phyloP scores from a whole-genome alignment of 2,113 vertebrate species.

The Ivindomyrus marchei region DNA sequence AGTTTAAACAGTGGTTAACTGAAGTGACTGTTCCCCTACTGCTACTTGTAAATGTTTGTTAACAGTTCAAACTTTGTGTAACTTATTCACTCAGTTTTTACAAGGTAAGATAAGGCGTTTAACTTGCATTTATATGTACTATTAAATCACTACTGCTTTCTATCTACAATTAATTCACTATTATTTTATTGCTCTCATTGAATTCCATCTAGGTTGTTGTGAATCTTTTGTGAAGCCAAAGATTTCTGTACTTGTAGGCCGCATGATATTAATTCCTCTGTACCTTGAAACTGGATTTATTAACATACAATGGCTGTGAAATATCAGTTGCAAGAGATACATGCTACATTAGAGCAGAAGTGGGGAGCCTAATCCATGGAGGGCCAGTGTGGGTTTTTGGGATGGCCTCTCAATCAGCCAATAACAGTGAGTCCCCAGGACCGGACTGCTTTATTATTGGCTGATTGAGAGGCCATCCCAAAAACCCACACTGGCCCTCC shows the following conservation, averaged over 20 bases:
- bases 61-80: neutral
- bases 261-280: neutral
- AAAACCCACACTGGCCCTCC: too few species aligned
- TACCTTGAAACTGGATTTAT: neutral
- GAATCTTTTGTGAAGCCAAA: neutral
- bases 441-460: too few species aligned
- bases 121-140: neutral
- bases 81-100: neutral
- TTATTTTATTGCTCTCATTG: neutral
- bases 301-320: neutral
- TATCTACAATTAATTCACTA: neutral
- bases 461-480: too few species aligned
- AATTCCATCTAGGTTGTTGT: neutral
- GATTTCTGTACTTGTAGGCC: neutral
- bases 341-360: neutral
- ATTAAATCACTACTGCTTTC: neutral
- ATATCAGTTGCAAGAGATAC: neutral
- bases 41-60: neutral
- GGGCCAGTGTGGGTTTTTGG: too few species aligned
- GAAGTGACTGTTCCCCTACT: neutral
- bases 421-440: too few species aligned
- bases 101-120: neutral
- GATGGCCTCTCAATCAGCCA: too few species aligned
- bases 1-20: neutral
- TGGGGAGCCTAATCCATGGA: too few species aligned